Evolutionary conservation across 2,888 invertebrate genomes (phyloP).

Genomic region (Papilio protenor): DNA sequence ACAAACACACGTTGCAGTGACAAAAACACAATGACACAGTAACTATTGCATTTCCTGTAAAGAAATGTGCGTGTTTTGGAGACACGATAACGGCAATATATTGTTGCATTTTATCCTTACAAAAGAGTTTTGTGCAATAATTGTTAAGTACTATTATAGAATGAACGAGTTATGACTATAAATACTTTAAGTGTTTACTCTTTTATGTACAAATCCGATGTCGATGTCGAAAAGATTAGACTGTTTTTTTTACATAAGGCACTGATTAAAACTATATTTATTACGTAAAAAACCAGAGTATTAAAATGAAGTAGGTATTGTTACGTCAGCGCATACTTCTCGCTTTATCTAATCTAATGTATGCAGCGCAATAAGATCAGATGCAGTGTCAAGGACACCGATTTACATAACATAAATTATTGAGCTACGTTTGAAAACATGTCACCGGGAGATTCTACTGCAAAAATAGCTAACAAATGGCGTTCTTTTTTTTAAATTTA

Average conservation of each 20-base stretch:
- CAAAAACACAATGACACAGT: constrained; percentile 77
- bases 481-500: no score
- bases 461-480: neutral
- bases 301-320: neutral
- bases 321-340: constrained; percentile 6
- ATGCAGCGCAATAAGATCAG: constrained; percentile 5
- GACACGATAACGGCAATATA: constrained; percentile 48
- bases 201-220: neutral
- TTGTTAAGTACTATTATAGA: constrained; percentile 29
- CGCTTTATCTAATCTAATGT: constrained; percentile 3
- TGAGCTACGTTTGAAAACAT: neutral
- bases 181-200: neutral
- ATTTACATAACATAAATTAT: neutral
- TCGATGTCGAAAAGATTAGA: neutral
- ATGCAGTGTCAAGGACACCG: constrained; percentile 20
- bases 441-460: neutral
- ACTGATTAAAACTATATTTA: neutral
- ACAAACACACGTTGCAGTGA: constrained; percentile 78
- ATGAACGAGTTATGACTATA: neutral
- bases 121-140: constrained; percentile 39
- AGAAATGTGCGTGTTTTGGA: constrained; percentile 60
- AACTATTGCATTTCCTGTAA: constrained; percentile 76
- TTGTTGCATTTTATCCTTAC: constrained; percentile 33
- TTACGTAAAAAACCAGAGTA: neutral
- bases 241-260: neutral